Percentiles rank a stretch among this genome's conserved stretches.
phyloP scores from a whole-genome alignment of 2,888 invertebrate genomes.

The Torymus aiolomorphi region DNA sequence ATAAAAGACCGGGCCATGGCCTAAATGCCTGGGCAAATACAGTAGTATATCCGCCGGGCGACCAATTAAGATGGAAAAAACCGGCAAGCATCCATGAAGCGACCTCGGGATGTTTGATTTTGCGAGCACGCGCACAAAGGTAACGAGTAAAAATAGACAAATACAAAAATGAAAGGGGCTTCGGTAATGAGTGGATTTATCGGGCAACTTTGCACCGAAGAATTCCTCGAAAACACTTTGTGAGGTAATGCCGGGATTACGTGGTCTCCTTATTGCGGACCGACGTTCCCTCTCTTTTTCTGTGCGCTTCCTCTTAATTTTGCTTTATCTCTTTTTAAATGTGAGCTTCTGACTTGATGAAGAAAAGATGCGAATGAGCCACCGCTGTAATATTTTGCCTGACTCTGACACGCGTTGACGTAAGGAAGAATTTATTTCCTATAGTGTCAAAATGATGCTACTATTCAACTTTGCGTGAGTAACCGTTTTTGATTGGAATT shows the following conservation, averaged over 20 bases:
- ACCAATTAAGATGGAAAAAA: constrained; percentile 24
- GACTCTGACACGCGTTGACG: no score
- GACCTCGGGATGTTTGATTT: constrained; percentile 31
- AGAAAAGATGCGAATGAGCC: no score
- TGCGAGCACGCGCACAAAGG: not conserved
- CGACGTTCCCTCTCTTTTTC: not conserved
- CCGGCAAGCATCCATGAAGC: not conserved
- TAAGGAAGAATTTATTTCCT: no score
- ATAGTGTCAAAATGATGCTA: no score
- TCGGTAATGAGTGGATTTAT: constrained; percentile 41
- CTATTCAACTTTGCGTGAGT: no score
- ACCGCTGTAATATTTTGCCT: no score
- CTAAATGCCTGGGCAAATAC: constrained; percentile 33
- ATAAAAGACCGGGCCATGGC: constrained; percentile 23
- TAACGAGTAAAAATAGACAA: constrained; percentile 11
- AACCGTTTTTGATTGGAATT: no score
- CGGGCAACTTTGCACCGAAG: not conserved
- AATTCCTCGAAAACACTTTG: constrained; percentile 24
- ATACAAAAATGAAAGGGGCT: constrained; percentile 6
- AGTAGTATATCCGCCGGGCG: not conserved
- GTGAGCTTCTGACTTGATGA: not conserved
- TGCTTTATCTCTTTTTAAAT: constrained; percentile 13
- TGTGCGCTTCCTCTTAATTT: not conserved
- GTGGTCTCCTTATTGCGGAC: constrained; percentile 7
- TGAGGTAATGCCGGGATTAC: constrained; percentile 21